Evolutionary conservation across 2,888 invertebrate species (phyloP), one percentile per base, ranked within the genome.

Genomic region (Lasioglossum figueresi): DNA sequence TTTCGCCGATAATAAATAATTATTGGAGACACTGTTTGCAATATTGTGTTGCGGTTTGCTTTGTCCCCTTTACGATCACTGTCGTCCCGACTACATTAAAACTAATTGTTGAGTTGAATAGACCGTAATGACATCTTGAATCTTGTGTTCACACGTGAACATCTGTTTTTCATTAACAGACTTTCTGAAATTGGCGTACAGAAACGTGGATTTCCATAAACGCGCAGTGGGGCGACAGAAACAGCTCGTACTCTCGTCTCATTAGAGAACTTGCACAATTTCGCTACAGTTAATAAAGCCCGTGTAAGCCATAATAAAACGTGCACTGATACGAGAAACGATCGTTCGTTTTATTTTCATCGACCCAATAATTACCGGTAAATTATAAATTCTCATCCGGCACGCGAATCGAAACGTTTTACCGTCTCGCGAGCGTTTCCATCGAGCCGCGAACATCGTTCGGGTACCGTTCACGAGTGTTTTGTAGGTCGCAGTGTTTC

Each of bases 371-470:
- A 66, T 66, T 66, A 34, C 34, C 34, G 2, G 34, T 31, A 66
- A 66, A 66, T 63, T 63, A 34, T 19, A 23, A 66, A 66, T 31
- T 34, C 66, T 10, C 19, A 2, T 19, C 66, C 34, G 34, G 19
- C 34, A 31, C 66, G 66, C 66, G 66, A 31, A 34, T 34, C 66
- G 34, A 66, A 66, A 27, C 59, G 16, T 27, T 59, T 27, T n/a
- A 23, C 59, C 31, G 16, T 34, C 63, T 66, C 63, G 63, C 63
- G 63, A 66, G 37, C 37, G 68, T 68, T 37, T 68, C 68, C 68
- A 37, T n/a, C 37, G 68, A 37, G n/a, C 37, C 68, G 68, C 37
- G 68, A 40, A 68, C 68, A 34, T 19, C 34, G 37, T 68, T 37
- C 68, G 68, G 23, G 66, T 37, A 40, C 37, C 68, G n/a, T 68